Evolutionary conservation across 1,140 invertebrate genomes (phyloP), one percentile per base, ranked within the genome.

Genomic region (Plodia interpunctella): DNA sequence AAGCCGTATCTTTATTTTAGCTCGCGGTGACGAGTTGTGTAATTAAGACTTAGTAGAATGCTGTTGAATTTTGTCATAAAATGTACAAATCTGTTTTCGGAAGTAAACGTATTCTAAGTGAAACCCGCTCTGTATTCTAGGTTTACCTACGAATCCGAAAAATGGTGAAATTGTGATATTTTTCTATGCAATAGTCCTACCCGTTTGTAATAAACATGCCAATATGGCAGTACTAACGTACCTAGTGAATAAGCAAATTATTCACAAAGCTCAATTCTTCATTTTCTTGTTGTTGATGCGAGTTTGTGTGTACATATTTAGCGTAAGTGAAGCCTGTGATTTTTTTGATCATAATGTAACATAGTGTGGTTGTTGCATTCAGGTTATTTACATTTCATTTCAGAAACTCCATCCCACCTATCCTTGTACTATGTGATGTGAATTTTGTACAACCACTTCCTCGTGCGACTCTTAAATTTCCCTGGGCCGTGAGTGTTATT

Each of bases 31-130:
- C 71, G 78, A 76, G 74, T 60, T 25, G 59, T 78, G 65, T 80
- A 82, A 76, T 78, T 84, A 85, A 87, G 83, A 86, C 79, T 82
- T 83, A 80, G 83, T 88, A 83, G 80, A 86, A 87, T 86, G 81
- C 84, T 87, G 84, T 87, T 88, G 80, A 88, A 88, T 83, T 86
- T 88, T 88, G 83, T 85, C 83, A 86, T 88, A 76, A 85, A 85
- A 87, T 88, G 86, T 88, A 88, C 86, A 88, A 88, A 88, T 88
- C 78, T 87, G 83, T 86, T 88, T 80, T 87, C 72, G 76, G 72
- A 87, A 86, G 83, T 86, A 87, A 86, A 86, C 76, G 82, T 79
- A 80, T 82, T 87, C 70, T 85, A 82, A 88, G 81, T 83, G 74
- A 76, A 77, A 82, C 70, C 74, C 73, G 73, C 68, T 81, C 78